Conservation (phyloP, 2,113 vertebrate species). For the Dolichallabes microphthalmus region DNA sequence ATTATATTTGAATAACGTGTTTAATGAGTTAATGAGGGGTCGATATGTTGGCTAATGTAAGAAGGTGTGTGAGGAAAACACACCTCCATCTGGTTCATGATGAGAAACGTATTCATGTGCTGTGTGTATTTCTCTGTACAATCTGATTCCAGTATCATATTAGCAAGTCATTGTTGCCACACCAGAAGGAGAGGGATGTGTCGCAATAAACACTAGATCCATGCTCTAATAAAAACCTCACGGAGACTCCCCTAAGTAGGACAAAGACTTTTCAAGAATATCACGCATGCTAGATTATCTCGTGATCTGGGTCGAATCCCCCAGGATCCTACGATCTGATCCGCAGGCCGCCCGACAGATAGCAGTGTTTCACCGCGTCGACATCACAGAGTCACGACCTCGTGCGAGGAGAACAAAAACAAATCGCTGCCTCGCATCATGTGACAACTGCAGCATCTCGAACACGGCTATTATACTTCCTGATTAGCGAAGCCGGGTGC, state of each 20-base stretch:
- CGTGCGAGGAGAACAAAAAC: slow-evolving; percentile 1
- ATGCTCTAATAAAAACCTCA: neutral
- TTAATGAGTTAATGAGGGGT: neutral
- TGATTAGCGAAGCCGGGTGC: neutral
- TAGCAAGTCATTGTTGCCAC: neutral
- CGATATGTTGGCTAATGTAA: neutral
- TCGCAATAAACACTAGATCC: neutral
- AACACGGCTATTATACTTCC: neutral
- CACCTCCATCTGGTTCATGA: neutral
- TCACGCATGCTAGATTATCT: slow-evolving; percentile 22
- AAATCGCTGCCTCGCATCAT: neutral
- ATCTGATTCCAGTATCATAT: too few species aligned
- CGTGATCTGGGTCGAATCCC: slow-evolving; percentile 38
- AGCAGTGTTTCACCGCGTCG: slow-evolving; percentile 1
- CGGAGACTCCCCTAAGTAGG: slow-evolving; percentile 41
- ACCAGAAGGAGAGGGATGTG: neutral
- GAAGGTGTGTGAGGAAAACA: neutral
- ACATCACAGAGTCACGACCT: neutral
- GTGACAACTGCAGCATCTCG: neutral
- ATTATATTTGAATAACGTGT: neutral
- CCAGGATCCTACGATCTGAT: slow-evolving; percentile 36
- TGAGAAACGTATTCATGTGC: too few species aligned
- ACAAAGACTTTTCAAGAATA: slow-evolving; percentile 38
- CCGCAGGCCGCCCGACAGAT: slow-evolving; percentile 2
- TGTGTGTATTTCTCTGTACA: too few species aligned